Evolutionary conservation across 2,113 vertebrate species (phyloP), one percentile per base, ranked within the genome.

Genomic region (Lota lota): DNA sequence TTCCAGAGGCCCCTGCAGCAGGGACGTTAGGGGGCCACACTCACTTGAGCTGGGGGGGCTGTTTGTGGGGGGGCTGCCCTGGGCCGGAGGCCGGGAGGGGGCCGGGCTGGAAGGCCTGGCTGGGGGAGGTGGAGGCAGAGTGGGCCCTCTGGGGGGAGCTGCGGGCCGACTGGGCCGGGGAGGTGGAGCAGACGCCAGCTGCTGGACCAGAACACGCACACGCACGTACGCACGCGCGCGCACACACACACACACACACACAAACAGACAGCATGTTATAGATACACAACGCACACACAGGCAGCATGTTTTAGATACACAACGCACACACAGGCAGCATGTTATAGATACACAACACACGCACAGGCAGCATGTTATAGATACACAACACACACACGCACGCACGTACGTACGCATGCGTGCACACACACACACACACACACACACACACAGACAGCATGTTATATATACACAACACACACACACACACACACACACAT

Each of bases 141-240:
- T 94, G 90, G n/a, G 94, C 85, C 24, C 94, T 92, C 90, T 99
- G 96, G 0, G 96, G 97, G 6, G 97, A 98, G 2, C 94, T 95
- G 59, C 96, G 95, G 0, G 94, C 94, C 1, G 94, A 94, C 81
- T 95, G 94, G 63, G 94, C 94, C 33, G 95, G 95, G 11, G 95
- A 89, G 19, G 89, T 86, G 22, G 94, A 96, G 22, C 93, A 94
- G 54, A 93, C 91, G 3, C 94, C 94, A 10, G 95, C 96, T 98
- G 80, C 5, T 19, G n/a, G 58, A 28, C 28, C 4, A 3, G 6
- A 0, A 28, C 28, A 28, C 28, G 6, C 28, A 28, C 28, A 28
- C 28, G 6, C 28, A 28, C 2, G 6, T 5, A 28, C 2, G 6
- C 28, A 28, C 28, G 6, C 28, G 6, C 28, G 6, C 28, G 6